Percentiles rank a stretch among this genome's conserved stretches.
Conservation (phyloP, 1,140 invertebrate genomes). For the Gerris buenoi region DNA sequence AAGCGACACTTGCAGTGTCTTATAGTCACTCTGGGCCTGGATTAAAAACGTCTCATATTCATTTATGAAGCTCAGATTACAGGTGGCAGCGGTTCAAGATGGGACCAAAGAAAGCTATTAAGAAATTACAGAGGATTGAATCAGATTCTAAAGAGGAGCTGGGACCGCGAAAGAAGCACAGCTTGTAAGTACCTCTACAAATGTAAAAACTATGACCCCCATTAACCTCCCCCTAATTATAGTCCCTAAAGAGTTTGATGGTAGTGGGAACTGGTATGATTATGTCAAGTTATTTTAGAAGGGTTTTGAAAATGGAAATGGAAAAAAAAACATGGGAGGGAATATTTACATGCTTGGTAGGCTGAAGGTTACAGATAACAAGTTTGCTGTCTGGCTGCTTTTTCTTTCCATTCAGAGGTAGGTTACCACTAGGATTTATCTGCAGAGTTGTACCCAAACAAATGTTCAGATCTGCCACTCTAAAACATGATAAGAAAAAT, state of each 20-base stretch:
- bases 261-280: no score
- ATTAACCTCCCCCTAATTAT: neutral
- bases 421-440: slow-evolving; percentile 90
- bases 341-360: slow-evolving; percentile 78
- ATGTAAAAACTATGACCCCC: neutral
- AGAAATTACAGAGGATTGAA: neutral
- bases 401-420: slow-evolving; percentile 78
- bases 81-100: no score
- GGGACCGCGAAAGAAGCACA: neutral
- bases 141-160: neutral
- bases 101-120: no score
- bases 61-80: no score
- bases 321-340: neutral
- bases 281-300: neutral
- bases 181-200: neutral
- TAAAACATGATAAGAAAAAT: no score
- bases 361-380: slow-evolving; percentile 91
- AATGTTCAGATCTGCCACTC: slow-evolving; percentile 84
- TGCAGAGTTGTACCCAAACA: slow-evolving; percentile 92
- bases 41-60: no score
- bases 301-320: neutral
- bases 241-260: no score
- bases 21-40: no score
- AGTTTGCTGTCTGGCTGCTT: slow-evolving; percentile 56
- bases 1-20: no score